These are phyloP conservation scores for Origma solitaria DNA, from an alignment of 2,113 vertebrate species.

Conservation along the genomic window DNA sequence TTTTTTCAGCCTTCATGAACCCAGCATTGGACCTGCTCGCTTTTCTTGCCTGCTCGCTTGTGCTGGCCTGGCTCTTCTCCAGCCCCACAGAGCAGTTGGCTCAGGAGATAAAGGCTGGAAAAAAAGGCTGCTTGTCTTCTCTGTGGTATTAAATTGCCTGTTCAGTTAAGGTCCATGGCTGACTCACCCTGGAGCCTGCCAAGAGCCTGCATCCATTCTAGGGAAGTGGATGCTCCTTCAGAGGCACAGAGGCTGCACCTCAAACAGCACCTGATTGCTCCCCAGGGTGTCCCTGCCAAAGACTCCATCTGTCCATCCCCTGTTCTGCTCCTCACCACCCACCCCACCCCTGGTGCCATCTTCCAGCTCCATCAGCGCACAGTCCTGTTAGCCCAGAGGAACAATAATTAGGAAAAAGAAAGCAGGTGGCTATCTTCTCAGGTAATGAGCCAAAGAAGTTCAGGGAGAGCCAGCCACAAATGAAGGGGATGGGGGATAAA, in stretches of 20 bases:
- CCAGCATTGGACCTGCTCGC: background rate
- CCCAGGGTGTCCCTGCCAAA: background rate
- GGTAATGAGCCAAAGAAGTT: constrained; percentile 12
- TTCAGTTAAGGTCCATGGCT: background rate
- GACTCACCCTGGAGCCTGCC: background rate
- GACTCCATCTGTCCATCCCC: background rate
- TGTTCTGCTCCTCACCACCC: background rate
- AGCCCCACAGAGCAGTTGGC: background rate
- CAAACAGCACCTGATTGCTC: background rate
- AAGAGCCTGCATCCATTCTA: background rate
- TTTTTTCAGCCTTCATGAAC: background rate
- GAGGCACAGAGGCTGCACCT: background rate
- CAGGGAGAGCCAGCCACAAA: background rate
- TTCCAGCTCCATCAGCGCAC: background rate
- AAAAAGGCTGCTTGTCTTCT: background rate
- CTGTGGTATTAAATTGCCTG: background rate
- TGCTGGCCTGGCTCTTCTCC: background rate
- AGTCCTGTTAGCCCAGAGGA: background rate
- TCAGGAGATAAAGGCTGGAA: background rate
- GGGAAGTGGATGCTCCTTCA: background rate
- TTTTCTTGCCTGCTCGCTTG: background rate
- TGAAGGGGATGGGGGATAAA: background rate
- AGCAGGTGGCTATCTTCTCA: background rate
- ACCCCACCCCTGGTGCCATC: background rate
- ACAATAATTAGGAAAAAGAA: background rate